Percentiles rank a stretch among this genome's conserved stretches.
These are phyloP conservation scores for Calonectris borealis DNA, from an alignment of 2,113 vertebrate genomes.

Conservation along the genomic window DNA sequence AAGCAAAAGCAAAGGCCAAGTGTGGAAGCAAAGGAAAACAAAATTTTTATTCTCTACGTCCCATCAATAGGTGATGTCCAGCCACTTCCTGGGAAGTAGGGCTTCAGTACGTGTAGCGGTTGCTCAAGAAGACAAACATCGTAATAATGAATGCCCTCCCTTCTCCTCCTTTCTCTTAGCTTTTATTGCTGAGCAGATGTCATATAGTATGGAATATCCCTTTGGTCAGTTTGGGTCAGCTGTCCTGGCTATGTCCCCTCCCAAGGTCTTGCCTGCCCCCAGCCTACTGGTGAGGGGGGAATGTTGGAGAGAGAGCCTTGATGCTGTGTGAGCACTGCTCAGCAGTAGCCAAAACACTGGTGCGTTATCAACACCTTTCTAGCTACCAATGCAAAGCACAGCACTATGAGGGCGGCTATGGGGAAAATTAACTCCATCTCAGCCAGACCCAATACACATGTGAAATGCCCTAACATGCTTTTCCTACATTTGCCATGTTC, in stretches of 20 bases:
- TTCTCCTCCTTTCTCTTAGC: neutral
- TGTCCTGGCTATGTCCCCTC: neutral
- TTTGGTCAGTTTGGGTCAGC: neutral
- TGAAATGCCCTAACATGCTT: neutral
- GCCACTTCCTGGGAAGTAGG: neutral
- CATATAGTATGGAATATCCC: neutral
- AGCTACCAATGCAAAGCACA: neutral
- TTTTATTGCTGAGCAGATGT: neutral
- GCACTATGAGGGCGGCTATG: no score
- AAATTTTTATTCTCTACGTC: neutral
- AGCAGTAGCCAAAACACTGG: neutral
- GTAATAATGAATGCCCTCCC: neutral
- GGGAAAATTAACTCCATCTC: neutral
- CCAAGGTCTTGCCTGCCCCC: neutral
- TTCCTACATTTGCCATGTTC: neutral
- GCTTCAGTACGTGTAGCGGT: neutral
- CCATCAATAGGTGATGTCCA: neutral
- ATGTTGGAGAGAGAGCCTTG: neutral
- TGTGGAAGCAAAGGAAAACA: neutral
- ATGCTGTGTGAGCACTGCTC: no score
- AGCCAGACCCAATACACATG: neutral
- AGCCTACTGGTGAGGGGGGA: neutral
- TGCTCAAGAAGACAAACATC: neutral
- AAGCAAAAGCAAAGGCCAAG: neutral
- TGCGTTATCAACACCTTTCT: neutral